These are phyloP conservation scores for Anadara kagoshimensis DNA, from an alignment of 1,140 invertebrate genomes.

Conservation along the genomic window DNA sequence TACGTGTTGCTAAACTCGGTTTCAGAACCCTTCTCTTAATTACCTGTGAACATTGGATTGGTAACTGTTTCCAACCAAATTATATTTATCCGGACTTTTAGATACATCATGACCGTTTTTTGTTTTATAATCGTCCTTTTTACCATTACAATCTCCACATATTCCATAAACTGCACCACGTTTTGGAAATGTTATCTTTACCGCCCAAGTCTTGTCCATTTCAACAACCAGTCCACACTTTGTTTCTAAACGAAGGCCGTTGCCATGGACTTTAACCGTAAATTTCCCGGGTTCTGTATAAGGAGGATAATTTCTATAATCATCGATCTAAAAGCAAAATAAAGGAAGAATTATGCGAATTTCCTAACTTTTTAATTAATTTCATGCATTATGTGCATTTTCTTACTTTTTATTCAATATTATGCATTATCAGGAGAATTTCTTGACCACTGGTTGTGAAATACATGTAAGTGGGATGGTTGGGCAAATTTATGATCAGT, in stretches of 20 bases:
- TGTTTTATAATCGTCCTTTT: conserved; percentile 28
- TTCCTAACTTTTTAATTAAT: too few relatives aligned
- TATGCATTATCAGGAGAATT: too few relatives aligned
- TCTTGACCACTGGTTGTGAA: too few relatives aligned
- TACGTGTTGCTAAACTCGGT: too few relatives aligned
- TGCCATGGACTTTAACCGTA: not conserved
- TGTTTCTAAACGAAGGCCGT: not conserved
- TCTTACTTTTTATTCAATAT: too few relatives aligned
- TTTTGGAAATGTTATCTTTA: conserved; percentile 16
- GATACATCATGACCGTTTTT: conserved; percentile 33
- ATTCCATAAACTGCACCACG: conserved; percentile 12
- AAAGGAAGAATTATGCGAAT: too few relatives aligned
- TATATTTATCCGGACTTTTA: conserved; percentile 5
- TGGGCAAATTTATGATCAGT: too few relatives aligned
- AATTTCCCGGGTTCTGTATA: not conserved
- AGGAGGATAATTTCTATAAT: not conserved
- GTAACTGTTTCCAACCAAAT: conserved; percentile 24
- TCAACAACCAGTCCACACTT: conserved; percentile 15
- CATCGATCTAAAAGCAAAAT: not conserved
- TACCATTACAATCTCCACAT: conserved; percentile 29
- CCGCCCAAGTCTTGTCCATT: conserved; percentile 34
- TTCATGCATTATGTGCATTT: too few relatives aligned
- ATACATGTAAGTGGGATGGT: too few relatives aligned
- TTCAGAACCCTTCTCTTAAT: too few relatives aligned
- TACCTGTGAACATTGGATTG: not conserved